phyloP scores from a whole-genome alignment of 2,113 vertebrate species.

The Tympanuchus pallidicinctus region DNA sequence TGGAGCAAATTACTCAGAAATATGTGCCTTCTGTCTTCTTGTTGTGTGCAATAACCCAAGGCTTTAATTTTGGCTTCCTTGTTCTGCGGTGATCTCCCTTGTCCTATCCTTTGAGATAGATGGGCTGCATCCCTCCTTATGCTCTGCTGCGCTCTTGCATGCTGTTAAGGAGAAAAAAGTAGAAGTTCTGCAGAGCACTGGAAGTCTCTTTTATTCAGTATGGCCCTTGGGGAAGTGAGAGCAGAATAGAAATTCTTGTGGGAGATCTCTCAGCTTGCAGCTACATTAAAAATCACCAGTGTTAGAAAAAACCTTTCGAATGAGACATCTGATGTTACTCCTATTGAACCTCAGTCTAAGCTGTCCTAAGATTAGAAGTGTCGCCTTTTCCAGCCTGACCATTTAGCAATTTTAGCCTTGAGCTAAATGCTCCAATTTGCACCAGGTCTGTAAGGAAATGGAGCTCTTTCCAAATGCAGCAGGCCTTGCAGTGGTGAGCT shows the following conservation, averaged over 20 bases:
- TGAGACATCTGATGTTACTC: background rate
- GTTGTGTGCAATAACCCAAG: background rate
- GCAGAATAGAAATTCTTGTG: background rate
- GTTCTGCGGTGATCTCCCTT: background rate
- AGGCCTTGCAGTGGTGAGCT: background rate
- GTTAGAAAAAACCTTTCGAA: background rate
- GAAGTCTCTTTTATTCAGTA: background rate
- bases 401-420: background rate
- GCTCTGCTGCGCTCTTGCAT: rapidly evolving
- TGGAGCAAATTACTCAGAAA: background rate
- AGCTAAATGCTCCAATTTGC: background rate
- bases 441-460: background rate
- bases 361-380: background rate
- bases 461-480: background rate
- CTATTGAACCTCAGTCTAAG: background rate
- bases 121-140: background rate
- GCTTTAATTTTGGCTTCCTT: background rate
- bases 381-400: background rate
- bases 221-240: background rate
- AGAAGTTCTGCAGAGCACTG: background rate
- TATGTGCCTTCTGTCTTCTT: background rate
- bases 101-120: background rate
- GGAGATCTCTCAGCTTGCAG: background rate
- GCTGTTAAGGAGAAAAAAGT: background rate
- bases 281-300: background rate